A percentile compares a stretch with the other conserved stretches of the same genome.
phyloP scores from a whole-genome alignment of 2,888 invertebrate genomes.

The Herminia tarsipennalis region DNA sequence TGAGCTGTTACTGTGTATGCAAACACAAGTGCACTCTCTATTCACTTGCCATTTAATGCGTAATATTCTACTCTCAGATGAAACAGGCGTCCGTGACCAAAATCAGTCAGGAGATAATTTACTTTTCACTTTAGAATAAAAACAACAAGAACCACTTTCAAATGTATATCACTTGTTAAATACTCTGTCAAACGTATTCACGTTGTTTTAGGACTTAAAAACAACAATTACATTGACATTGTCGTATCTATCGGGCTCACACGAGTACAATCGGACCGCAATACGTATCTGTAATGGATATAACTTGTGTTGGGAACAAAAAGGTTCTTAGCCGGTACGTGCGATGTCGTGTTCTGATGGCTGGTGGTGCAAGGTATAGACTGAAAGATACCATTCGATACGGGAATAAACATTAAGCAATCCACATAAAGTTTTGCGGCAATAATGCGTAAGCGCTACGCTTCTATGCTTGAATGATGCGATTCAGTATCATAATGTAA shows the following conservation, averaged over 20 bases:
- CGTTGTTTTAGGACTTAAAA: neutral
- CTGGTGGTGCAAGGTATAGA: conserved; percentile 12
- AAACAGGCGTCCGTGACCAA: no score
- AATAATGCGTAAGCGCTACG: neutral
- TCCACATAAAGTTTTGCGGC: neutral
- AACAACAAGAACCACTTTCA: neutral
- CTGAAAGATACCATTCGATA: neutral
- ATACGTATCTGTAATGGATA: conserved; percentile 20
- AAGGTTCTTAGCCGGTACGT: conserved; percentile 11
- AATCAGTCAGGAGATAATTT: no score
- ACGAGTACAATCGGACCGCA: conserved; percentile 10
- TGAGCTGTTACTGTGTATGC: no score
- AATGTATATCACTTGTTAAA: no score
- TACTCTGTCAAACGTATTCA: no score
- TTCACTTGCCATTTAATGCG: no score
- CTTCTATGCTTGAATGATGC: neutral
- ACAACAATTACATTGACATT: neutral
- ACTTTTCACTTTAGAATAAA: no score
- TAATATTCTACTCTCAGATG: no score
- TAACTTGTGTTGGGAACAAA: conserved; percentile 24
- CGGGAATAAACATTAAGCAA: neutral
- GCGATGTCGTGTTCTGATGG: conserved; percentile 2
- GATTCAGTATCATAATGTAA: neutral
- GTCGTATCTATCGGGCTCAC: neutral
- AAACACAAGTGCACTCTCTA: no score